Conservation (phyloP, 2,888 invertebrate genomes). For the Drosophila trichaetosa region DNA sequence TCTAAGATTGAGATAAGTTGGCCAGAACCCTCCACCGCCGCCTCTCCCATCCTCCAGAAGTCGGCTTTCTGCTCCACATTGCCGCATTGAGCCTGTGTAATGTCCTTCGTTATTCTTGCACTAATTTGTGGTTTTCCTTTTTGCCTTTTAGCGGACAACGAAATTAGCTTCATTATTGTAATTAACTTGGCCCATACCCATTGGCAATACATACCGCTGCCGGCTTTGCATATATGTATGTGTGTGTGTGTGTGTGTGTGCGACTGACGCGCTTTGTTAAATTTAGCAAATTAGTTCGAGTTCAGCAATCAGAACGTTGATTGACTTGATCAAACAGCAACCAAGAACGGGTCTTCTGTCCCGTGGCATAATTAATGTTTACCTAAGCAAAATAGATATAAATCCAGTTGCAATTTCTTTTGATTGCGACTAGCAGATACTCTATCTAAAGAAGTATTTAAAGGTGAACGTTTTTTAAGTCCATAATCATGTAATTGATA, state of each 20-base stretch:
- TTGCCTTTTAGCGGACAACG: conserved; percentile 53
- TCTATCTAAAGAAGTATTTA: neutral
- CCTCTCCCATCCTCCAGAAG: neutral
- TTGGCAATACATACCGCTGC: conserved; percentile 11
- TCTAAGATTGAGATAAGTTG: conserved; percentile 66
- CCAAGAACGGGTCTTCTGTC: neutral
- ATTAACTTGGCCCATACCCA: conserved; percentile 62
- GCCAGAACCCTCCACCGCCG: neutral
- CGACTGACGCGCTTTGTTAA: conserved; percentile 48
- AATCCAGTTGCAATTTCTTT: neutral
- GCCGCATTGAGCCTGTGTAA: conserved; percentile 28
- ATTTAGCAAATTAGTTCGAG: conserved; percentile 60
- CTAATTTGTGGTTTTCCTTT: conserved; percentile 69
- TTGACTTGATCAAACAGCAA: conserved; percentile 41
- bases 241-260: neutral
- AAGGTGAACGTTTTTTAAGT: too few relatives aligned
- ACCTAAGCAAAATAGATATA: conserved; percentile 14
- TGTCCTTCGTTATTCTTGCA: conserved; percentile 55
- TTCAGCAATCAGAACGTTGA: conserved; percentile 42
- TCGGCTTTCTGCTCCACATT: neutral
- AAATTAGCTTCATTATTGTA: conserved; percentile 73
- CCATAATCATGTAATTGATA: neutral
- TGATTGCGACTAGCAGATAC: neutral
- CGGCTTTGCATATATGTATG: neutral
- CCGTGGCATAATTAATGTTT: conserved; percentile 33